Percentiles rank a stretch among this genome's conserved stretches.
phyloP scores from a whole-genome alignment of 2,888 invertebrate species.

The Nephrotoma flavescens region DNA sequence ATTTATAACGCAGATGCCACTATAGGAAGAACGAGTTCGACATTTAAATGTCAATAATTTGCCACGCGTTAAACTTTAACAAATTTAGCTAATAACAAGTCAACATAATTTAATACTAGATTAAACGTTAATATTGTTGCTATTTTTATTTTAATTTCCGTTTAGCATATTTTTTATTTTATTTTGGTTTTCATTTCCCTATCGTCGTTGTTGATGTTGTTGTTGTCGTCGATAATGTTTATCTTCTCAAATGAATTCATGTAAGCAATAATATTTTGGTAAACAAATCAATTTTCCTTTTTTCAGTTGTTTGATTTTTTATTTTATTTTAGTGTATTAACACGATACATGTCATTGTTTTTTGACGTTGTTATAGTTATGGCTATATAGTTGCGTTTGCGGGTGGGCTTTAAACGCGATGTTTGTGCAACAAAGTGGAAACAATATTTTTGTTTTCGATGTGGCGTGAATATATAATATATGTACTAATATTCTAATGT shows the following conservation, averaged over 20 bases:
- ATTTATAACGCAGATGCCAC: too few species aligned
- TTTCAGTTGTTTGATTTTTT: background rate
- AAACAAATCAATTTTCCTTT: conserved; percentile 3
- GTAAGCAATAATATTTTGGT: conserved; percentile 3
- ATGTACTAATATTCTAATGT: background rate
- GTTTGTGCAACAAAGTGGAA: background rate
- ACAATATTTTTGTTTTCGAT: background rate
- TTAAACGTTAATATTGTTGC: background rate
- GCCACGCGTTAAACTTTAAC: background rate
- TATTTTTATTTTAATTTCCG: conserved; percentile 1
- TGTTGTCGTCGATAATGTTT: background rate
- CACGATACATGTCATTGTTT: background rate
- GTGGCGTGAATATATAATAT: background rate
- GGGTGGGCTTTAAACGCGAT: background rate
- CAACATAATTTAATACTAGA: background rate
- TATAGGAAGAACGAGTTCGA: too few species aligned
- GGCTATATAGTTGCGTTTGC: background rate
- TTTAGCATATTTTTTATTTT: background rate
- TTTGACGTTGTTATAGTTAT: background rate
- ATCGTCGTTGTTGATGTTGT: background rate
- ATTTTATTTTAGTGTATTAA: background rate
- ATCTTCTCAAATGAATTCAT: background rate
- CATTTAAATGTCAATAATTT: too few species aligned
- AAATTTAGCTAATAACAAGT: background rate
- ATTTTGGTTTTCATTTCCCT: conserved; percentile 3